These are phyloP conservation scores for Abramis brama DNA, from an alignment of 2,113 vertebrate species.

Conservation along the genomic window DNA sequence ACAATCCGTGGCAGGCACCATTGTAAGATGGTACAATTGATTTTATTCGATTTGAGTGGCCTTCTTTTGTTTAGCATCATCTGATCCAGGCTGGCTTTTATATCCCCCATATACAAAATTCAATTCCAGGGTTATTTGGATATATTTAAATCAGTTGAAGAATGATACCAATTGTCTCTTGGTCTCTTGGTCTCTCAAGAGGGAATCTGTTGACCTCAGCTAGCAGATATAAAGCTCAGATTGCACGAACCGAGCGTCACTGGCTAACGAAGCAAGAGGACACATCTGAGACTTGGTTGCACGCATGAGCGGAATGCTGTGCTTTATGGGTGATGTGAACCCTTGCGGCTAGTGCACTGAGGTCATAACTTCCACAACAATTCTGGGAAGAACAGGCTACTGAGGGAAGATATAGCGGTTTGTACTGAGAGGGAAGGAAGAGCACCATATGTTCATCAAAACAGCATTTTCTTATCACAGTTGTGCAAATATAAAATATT, in stretches of 20 bases:
- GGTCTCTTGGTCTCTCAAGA: not conserved
- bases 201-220: slow-evolving; percentile 11
- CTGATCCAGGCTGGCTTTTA: not conserved
- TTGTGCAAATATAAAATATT: not conserved
- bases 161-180: slow-evolving; percentile 12
- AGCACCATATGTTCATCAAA: not conserved
- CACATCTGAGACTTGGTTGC: slow-evolving; percentile 15
- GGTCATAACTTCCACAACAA: slow-evolving; percentile 19
- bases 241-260: not conserved
- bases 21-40: no score
- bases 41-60: slow-evolving; percentile 12
- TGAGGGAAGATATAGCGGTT: not conserved
- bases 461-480: not conserved
- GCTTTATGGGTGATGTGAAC: slow-evolving; percentile 28
- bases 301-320: slow-evolving; percentile 2
- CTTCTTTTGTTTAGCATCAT: not conserved
- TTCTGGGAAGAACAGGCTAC: not conserved
- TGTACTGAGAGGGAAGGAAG: not conserved
- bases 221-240: slow-evolving; percentile 14
- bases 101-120: not conserved
- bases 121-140: not conserved
- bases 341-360: slow-evolving; percentile 11
- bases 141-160: slow-evolving; percentile 11
- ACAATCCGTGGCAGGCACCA: not conserved
- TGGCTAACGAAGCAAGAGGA: not conserved